These are phyloP conservation scores for Centropus unirufus DNA, from an alignment of 2,113 vertebrate species.

Conservation along the genomic window DNA sequence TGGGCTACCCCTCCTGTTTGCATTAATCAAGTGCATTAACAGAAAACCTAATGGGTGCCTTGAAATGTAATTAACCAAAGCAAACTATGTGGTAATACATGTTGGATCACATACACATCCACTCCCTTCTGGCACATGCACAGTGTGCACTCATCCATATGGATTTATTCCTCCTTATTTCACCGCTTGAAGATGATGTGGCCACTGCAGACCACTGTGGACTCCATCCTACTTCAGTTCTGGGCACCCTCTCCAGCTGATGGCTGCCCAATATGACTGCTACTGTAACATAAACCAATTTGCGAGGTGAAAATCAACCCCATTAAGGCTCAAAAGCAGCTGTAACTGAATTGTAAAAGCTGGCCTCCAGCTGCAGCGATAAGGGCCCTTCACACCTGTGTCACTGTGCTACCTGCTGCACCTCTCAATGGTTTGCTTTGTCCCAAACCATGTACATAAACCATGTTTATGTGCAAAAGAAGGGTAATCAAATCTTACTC, in stretches of 20 bases:
- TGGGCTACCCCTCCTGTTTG: background rate
- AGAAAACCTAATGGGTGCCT: conserved; percentile 23
- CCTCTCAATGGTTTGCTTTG: background rate
- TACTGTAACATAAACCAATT: background rate
- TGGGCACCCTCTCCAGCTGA: background rate
- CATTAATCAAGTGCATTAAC: background rate
- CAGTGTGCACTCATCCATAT: background rate
- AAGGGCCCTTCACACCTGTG: background rate
- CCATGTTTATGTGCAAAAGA: background rate
- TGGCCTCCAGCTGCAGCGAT: background rate
- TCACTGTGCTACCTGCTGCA: accelerated
- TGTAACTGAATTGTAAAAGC: background rate
- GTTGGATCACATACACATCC: background rate
- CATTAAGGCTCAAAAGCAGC: background rate
- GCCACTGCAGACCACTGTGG: background rate
- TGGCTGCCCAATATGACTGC: background rate
- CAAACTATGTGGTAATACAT: background rate
- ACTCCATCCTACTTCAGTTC: background rate
- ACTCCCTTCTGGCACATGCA: background rate
- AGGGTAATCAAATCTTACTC: conserved; percentile 54
- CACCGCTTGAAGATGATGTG: background rate
- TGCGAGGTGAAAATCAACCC: background rate
- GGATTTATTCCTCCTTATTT: background rate
- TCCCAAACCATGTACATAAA: accelerated
- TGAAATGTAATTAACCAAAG: conserved; percentile 43